Evolutionary conservation across 1,140 invertebrate species (phyloP).

Genomic region (Mactra quadrangularis): DNA sequence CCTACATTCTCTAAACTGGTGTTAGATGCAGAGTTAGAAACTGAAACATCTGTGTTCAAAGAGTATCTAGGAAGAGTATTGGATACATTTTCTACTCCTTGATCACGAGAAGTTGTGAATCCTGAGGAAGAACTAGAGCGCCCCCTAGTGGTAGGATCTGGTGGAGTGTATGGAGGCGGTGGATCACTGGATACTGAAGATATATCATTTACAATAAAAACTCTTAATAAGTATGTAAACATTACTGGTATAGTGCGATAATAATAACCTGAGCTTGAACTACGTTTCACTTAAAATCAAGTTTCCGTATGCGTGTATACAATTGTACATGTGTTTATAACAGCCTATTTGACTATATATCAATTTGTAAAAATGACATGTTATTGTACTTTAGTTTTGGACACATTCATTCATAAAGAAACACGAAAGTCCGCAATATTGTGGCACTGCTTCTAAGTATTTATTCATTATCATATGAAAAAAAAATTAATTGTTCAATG

Average conservation of each 20-base stretch:
- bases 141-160: not conserved
- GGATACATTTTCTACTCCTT: not conserved
- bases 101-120: not conserved
- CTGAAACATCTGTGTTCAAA: not conserved
- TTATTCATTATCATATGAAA: too few relatives aligned
- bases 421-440: too few relatives aligned
- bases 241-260: too few relatives aligned
- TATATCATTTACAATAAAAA: not conserved
- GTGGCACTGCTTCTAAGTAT: too few relatives aligned
- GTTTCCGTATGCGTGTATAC: not conserved
- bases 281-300: not conserved
- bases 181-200: constrained; percentile 22
- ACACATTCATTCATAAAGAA: too few relatives aligned
- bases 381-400: too few relatives aligned
- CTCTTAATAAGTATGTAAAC: not conserved
- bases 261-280: too few relatives aligned
- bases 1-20: not conserved
- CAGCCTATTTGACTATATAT: too few relatives aligned
- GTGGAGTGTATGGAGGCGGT: constrained; percentile 41
- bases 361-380: too few relatives aligned
- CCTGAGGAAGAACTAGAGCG: not conserved
- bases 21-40: not conserved
- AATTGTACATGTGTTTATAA: too few relatives aligned
- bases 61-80: not conserved
- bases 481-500: too few relatives aligned